phyloP scores from a whole-genome alignment of 2,113 vertebrate species.

The Rhabdomys dilectus region DNA sequence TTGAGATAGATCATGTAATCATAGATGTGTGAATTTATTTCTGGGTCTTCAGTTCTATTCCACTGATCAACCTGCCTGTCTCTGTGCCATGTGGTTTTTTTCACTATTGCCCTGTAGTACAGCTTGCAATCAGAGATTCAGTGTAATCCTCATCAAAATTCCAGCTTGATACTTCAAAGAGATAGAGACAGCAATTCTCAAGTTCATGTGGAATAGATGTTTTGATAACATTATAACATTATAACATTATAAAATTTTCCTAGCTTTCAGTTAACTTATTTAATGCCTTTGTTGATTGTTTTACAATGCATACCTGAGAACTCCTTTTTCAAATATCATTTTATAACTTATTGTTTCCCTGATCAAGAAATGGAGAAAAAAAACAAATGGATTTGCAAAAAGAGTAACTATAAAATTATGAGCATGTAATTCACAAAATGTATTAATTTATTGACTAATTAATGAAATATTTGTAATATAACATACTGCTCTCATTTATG shows the following conservation, averaged over 20 bases:
- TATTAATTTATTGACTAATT: neutral
- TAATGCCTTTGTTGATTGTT: neutral
- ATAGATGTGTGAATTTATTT: too few species aligned
- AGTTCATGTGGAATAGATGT: too few species aligned
- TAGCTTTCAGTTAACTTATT: neutral
- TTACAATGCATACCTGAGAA: neutral
- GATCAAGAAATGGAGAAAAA: neutral
- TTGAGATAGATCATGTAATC: too few species aligned
- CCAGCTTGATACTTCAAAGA: too few species aligned
- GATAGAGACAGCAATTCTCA: too few species aligned
- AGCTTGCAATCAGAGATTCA: too few species aligned
- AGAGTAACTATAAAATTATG: neutral
- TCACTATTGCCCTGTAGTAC: too few species aligned
- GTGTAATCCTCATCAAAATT: too few species aligned
- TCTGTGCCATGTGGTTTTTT: too few species aligned
- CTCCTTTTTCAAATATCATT: neutral
- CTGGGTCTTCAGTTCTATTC: too few species aligned
- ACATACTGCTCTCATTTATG: neutral
- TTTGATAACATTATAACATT: neutral
- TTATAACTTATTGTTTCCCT: neutral
- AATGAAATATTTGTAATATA: conserved; percentile 2
- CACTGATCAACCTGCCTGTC: too few species aligned
- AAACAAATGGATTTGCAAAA: neutral
- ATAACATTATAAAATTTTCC: neutral
- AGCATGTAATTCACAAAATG: neutral